Evolutionary conservation across 2,113 vertebrate species (phyloP).

Genomic region (Brachirus orientalis): DNA sequence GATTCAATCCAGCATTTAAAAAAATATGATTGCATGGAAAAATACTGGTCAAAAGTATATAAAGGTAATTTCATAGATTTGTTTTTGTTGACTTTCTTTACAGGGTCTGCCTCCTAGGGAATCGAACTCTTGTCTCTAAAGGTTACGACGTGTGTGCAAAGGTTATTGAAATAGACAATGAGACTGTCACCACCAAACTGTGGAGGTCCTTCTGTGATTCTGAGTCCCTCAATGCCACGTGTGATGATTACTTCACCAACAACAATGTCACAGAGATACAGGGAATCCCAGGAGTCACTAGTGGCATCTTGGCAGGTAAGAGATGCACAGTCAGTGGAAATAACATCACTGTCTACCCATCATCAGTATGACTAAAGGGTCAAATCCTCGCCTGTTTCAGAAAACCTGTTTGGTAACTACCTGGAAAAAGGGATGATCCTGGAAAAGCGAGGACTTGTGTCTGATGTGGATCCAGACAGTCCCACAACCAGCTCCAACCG

Average conservation of each 20-base stretch:
- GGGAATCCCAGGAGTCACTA: conserved; percentile 93
- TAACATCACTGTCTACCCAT: not conserved
- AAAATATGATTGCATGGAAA: not conserved
- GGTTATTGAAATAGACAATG: conserved; percentile 89
- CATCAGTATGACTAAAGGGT: too few relatives aligned
- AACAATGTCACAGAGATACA: conserved; percentile 94
- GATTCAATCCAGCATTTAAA: too few relatives aligned
- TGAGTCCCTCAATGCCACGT: conserved; percentile 92
- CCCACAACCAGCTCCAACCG: conserved; percentile 84
- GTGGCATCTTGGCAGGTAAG: conserved; percentile 92
- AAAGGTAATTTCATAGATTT: too few relatives aligned
- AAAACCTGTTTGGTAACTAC: conserved; percentile 94
- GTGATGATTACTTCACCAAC: conserved; percentile 91
- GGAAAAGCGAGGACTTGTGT: conserved; percentile 85
- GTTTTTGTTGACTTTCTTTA: conserved; percentile 1
- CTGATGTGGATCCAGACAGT: conserved; percentile 72
- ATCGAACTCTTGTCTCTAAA: conserved; percentile 90
- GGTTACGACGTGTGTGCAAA: conserved; percentile 94
- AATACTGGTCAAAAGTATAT: too few relatives aligned
- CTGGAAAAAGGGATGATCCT: conserved; percentile 89
- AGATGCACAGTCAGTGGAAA: not conserved
- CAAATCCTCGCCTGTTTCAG: conserved; percentile 65
- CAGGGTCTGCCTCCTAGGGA: conserved; percentile 96
- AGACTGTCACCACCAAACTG: conserved; percentile 92
- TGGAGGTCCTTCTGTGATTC: conserved; percentile 96